Base-by-base conservation (phyloP, 2,888 invertebrate species). In the Stenoptilia bipunctidactyla region DNA sequence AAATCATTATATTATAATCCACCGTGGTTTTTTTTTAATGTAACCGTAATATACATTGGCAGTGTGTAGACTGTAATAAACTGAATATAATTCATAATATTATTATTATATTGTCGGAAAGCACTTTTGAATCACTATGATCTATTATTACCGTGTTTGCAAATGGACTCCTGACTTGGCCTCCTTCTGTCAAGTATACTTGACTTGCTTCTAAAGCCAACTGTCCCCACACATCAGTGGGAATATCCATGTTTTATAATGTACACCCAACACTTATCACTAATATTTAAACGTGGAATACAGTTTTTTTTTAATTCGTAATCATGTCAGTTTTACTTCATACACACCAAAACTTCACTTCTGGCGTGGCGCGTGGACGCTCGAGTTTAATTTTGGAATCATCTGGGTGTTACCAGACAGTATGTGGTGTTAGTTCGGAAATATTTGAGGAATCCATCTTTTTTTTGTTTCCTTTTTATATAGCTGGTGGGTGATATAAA, bases 141-240 rank as follows among this genome's bases (percentile, higher is more conserved):
- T 20, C 20, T 20, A 20, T 20, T 20, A 80, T 86, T 91, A 94
- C 94, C 89, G 94, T 94, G 71, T 87, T 88, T 43, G 92, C 92
- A 66, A 93, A 94, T 46, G 92, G 93, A 70, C 93, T 93, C 63
- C 91, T 88, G 55, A 90, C 80, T 53, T 88, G 86, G 43, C 92
- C 92, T 47, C 91, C 92, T 75, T 94, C 94, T 33, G 90, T 89
- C 50, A 94, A 85, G 74, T 93, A 94, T 49, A 94, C 92, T 77
- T 93, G 93, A 54, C 92, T 91, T 40, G 93, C 92, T 75, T 95
- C 94, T 44, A 94, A 86, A 45, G 94, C 94, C 58, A 95, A 83
- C 72, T 95, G 94, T 38, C 94, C 93, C 94, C 94, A 94, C 59
- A 95, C 91, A 85, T 94, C 92, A 40, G 90, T 88, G 37, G 87